Evolutionary conservation across 2,113 vertebrate species (phyloP).

Genomic region (Passer domesticus): DNA sequence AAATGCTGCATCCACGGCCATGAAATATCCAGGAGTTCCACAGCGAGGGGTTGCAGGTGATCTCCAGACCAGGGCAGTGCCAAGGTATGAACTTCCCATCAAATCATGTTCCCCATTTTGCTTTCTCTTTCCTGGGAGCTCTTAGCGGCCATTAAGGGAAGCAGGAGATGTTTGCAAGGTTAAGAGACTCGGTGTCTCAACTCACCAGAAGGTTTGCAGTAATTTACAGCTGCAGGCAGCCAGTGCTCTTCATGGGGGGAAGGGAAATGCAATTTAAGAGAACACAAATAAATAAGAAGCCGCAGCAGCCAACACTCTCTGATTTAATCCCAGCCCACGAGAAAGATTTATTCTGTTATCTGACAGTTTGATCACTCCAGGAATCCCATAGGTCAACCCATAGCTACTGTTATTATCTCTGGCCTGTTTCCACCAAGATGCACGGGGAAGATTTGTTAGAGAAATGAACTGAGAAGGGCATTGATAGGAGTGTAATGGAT

Average conservation of each 20-base stretch:
- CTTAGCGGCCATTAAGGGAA: background rate
- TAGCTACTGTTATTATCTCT: conserved; percentile 43
- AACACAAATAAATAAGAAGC: conserved; percentile 59
- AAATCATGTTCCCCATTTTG: background rate
- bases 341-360: conserved; percentile 64
- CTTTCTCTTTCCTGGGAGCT: background rate
- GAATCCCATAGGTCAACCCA: conserved; percentile 55
- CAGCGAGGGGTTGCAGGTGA: rapidly evolving
- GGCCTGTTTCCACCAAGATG: conserved; percentile 11
- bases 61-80: background rate
- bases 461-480: background rate
- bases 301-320: conserved; percentile 7
- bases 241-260: conserved; percentile 13
- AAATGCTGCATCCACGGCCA: background rate
- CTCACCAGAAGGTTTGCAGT: conserved; percentile 20
- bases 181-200: conserved; percentile 31
- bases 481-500: background rate
- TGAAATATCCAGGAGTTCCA: background rate
- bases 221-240: conserved; percentile 59
- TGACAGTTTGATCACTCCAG: conserved; percentile 56
- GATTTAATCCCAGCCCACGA: conserved; percentile 58
- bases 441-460: background rate
- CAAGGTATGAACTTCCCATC: background rate
- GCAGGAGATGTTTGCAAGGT: conserved; percentile 55
- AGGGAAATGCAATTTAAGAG: conserved; percentile 55